A percentile compares a stretch with the other conserved stretches of the same genome.
Evolutionary conservation across 2,797 vertebrate species (phyloP).

Genomic region (Sphenopsis melanotis): DNA sequence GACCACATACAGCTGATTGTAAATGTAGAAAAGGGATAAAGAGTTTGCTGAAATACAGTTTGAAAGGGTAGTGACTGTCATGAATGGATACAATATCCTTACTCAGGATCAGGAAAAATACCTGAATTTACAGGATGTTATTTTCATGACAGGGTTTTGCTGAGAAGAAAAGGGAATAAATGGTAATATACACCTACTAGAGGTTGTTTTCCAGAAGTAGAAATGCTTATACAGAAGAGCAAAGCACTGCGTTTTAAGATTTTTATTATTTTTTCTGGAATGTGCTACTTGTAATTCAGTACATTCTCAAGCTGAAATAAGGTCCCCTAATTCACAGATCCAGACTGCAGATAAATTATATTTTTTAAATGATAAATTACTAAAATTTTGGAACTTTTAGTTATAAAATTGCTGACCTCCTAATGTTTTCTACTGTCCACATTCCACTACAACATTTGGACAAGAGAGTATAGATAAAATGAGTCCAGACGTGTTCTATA

Average conservation of each 20-base stretch:
- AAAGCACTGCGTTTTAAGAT: not conserved
- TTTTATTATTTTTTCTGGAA: not conserved
- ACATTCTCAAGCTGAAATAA: not conserved
- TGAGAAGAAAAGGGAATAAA: not conserved
- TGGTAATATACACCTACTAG: not conserved
- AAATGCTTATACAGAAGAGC: not conserved
- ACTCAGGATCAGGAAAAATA: not conserved
- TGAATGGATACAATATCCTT: not conserved
- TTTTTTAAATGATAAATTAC: not conserved
- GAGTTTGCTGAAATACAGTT: not conserved
- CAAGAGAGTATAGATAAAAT: not conserved
- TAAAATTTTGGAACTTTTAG: not conserved
- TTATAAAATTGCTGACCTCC: not conserved
- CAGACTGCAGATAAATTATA: not conserved
- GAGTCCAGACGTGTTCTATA: not conserved
- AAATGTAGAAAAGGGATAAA: not conserved
- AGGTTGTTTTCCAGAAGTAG: not conserved
- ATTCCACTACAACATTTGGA: not conserved
- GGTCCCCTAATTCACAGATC: not conserved
- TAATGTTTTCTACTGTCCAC: not conserved
- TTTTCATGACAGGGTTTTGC: not conserved
- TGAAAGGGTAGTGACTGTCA: not conserved
- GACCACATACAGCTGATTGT: not conserved
- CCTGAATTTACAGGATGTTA: not conserved
- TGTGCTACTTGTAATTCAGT: not conserved